Evolutionary conservation across 2,888 invertebrate genomes (phyloP), one percentile per base, ranked within the genome.

Genomic region (Andricus quercusramuli): DNA sequence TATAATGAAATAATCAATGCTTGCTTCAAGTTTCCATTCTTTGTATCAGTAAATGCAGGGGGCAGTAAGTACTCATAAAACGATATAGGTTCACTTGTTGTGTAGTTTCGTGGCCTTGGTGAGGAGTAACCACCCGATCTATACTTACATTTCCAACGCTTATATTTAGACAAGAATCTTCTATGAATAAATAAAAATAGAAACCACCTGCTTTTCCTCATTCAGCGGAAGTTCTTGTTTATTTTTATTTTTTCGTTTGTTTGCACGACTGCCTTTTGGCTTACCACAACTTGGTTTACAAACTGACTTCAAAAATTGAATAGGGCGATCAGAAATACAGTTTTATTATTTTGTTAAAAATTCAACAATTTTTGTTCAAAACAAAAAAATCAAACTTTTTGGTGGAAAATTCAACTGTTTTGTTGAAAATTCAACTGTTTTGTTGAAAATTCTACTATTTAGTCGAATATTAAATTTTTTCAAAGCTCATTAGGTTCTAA

Each of bases 181-280:
- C 25, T 77, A 44, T 62, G 41, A 68, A 68, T 77, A 77, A 64
- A 64, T 64, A 77, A 77, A 77, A 77, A 62, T 77, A 65, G 77
- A 64, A 64, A 65, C 65, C 64, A 65, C 47, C 62, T 77, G 41
- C 47, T 77, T 20, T 41, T 41, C 22, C 59, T 77, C 51, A 62
- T 51, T 32, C 41, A 20, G 22, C 20, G 65, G 47, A 77, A 77
- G 15, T 47, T 64, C 22, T 25, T 32, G 37, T 41, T 64, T 44
- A 65, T 77, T 77, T 77, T 59, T 29, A 44, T 64, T 64, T 64
- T 64, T 47, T 22, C 2, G 25, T 64, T 77, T 77, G 22, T 22
- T 15, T 68, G 1, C 29, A n/a, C 11, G n/a, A 11, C 3, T 8
- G 8, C 11, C 0, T 56, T 20, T 56, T n/a, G n/a, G 56, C n/a